Base-by-base conservation (phyloP, 2,113 vertebrate species). In the Gambusia affinis region DNA sequence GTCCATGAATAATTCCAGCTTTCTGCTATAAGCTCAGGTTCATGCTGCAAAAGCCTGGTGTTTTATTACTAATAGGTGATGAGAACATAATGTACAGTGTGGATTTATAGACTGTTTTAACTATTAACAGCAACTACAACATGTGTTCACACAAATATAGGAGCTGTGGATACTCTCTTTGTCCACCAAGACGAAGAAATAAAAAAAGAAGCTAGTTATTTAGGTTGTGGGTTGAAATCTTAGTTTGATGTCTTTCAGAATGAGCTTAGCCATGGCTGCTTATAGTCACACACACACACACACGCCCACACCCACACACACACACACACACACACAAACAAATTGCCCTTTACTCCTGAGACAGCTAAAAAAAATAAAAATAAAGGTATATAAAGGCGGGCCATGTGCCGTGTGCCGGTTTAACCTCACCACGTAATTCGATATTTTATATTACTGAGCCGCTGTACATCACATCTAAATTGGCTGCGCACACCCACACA, bases 401-500 rank as follows among this genome's bases (percentile, higher is more conserved):
- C 6, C n/a, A 22, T 31, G 5, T 28, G 15, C 12, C 10, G 24
- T 57, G 35, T 27, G 27, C 14, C 28, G 27, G 42, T 8, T 60
- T 37, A 30, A 22, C 22, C 10, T 60, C 22, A 24, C 15, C 27
- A 12, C 60, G 33, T 60, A 54, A 69, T 57, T 44, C n/a, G 12
- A 73, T 15, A 27, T 69, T 65, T 76, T 47, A 17, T 39, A 51
- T 71, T 28, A 35, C 2, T 65, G 65, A 64, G 44, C 66, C 14
- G 27, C 39, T 54, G 42, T 29, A 47, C 73, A 54, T 73, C 22
- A 54, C 65, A 4, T 62, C 47, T 31, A 35, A 60, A 54, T 51
- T 64, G 33, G 42, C 29, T 29, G 35, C 17, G 35, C 12, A 39
- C 72, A 44, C n/a, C n/a, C 64, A 74, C 73, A 72, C 60, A 67